phyloP scores from a whole-genome alignment of 2,888 invertebrate species.

The Biston stratarius region DNA sequence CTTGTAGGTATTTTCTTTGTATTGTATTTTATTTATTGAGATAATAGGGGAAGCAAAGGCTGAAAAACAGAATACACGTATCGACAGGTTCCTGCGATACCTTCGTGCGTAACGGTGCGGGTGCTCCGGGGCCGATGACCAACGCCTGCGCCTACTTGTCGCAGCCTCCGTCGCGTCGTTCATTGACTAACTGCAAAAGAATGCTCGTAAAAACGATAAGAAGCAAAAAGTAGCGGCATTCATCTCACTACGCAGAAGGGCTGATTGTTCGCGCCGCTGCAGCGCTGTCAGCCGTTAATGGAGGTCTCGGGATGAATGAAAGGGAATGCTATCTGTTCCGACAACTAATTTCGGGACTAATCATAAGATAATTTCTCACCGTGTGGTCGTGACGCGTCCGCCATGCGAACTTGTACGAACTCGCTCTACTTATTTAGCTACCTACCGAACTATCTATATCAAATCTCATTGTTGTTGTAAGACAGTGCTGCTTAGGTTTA shows the following conservation, averaged over 20 bases:
- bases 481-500: no score
- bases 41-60: no score
- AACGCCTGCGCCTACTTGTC: slow-evolving; percentile 37
- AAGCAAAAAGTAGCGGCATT: slow-evolving; percentile 30
- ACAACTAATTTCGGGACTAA: slow-evolving; percentile 26
- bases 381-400: slow-evolving; percentile 27
- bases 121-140: slow-evolving; percentile 26
- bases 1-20: no score
- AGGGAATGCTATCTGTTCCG: slow-evolving; percentile 13
- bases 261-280: slow-evolving; percentile 8
- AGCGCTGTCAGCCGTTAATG: not conserved
- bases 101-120: no score
- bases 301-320: slow-evolving; percentile 38
- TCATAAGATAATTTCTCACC: slow-evolving; percentile 20
- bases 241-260: slow-evolving; percentile 34
- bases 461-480: no score
- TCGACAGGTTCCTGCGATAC: no score
- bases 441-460: no score
- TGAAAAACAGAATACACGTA: no score
- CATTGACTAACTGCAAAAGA: slow-evolving; percentile 51
- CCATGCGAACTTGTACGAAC: slow-evolving; percentile 1
- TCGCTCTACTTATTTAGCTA: not conserved
- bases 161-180: slow-evolving; percentile 11
- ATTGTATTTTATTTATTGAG: no score
- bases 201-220: slow-evolving; percentile 39